Evolutionary conservation across 2,797 vertebrate species (phyloP), one percentile per base, ranked within the genome.

Genomic region (Hydrolagus colliei): DNA sequence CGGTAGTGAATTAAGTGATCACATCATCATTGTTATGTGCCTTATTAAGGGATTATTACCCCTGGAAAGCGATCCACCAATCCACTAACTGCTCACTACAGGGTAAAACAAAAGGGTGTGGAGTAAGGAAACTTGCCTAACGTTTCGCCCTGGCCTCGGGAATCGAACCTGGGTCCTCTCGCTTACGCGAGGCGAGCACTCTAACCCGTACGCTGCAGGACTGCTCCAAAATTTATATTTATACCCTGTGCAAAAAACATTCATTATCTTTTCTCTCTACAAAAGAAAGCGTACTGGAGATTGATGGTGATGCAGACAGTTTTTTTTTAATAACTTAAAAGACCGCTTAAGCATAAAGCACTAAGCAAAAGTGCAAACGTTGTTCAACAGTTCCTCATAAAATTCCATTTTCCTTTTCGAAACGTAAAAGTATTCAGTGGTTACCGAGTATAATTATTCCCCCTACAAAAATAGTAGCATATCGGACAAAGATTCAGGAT

Each of bases 321-420:
- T 96, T 97, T 96, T 96, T 96, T 94, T 93, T 92, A 96, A 97
- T 97, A 97, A 97, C 96, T 98, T 98, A 98, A 52, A 27, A 94
- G 95, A 97, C 96, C 95, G 95, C 95, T 88, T 95, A 96, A 95
- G 96, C 96, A 96, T 95, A 95, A 97, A 98, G 96, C 97, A 90
- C 95, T 95, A 96, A 97, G 91, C 89, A 97, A 96, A 97, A 96
- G 96, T 97, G 96, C 96, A 96, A 96, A 94, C 94, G 93, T 91
- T 93, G 91, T 94, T 95, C 92, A 93, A 94, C 94, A 94, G 93
- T 93, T 94, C 92, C 93, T 95, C 92, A 84, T 89, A 93, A 91
- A 93, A 91, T 90, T 92, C 94, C 91, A 91, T 90, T 88, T 92
- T 91, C n/a, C 22, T 52, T 52, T 52, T 80, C 61, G 32, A 87